These are phyloP conservation scores for Lymantria monacha DNA, from an alignment of 2,888 invertebrate genomes.

Conservation along the genomic window DNA sequence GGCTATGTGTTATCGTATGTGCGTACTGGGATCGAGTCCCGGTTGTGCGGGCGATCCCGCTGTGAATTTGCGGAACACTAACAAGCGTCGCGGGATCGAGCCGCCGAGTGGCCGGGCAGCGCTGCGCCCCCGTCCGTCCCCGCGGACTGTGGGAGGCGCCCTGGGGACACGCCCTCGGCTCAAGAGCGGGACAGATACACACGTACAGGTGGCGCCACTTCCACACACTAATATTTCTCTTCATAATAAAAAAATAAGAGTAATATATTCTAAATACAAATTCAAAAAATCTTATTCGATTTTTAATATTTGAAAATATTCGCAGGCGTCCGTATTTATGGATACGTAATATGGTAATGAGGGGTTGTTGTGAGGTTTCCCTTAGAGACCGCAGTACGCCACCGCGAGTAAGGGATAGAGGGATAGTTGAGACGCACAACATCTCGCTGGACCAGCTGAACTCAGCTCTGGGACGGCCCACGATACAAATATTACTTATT, in stretches of 20 bases:
- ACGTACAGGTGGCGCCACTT: conserved; percentile 71
- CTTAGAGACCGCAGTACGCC: conserved; percentile 57
- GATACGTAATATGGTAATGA: conserved; percentile 54
- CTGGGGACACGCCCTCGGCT: conserved; percentile 82
- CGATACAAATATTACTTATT: conserved; percentile 72
- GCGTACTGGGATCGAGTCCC: conserved; percentile 77
- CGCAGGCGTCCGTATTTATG: conserved; percentile 40
- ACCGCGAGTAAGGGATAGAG: conserved; percentile 66
- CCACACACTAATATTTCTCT: conserved; percentile 22
- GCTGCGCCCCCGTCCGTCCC: conserved; percentile 80
- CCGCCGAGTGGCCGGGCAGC: conserved; percentile 77
- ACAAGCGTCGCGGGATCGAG: conserved; percentile 81
- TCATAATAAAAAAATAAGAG: conserved; percentile 21
- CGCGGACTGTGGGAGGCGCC: conserved; percentile 79
- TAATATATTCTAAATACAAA: conserved; percentile 7
- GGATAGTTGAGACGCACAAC: conserved; percentile 63
- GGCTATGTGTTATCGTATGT: conserved; percentile 76
- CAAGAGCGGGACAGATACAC: conserved; percentile 75
- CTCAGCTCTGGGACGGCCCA: conserved; percentile 69
- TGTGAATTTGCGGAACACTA: conserved; percentile 81
- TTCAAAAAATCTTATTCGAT: conserved; percentile 14
- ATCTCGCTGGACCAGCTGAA: conserved; percentile 68
- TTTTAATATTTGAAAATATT: conserved; percentile 25
- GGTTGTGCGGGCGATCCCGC: conserved; percentile 81
- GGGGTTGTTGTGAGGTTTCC: conserved; percentile 56